Percentiles rank a stretch among this genome's conserved stretches.
These are phyloP conservation scores for Clupea harengus DNA, from an alignment of 2,113 vertebrate species.

Conservation along the genomic window DNA sequence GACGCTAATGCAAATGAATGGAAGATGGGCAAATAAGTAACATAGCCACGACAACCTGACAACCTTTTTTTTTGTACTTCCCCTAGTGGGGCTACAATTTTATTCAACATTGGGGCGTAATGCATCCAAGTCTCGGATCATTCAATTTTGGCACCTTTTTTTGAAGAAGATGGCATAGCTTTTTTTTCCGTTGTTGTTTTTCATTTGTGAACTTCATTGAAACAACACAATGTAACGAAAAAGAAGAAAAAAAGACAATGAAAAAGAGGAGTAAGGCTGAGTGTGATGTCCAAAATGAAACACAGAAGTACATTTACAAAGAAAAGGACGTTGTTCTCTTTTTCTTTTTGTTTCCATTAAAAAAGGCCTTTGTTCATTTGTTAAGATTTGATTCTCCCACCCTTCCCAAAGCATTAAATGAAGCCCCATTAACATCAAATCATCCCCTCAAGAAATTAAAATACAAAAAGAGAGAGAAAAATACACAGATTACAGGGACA, in stretches of 20 bases:
- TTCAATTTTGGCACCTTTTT: constrained; percentile 74
- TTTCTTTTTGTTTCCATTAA: constrained; percentile 35
- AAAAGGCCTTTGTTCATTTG: constrained; percentile 43
- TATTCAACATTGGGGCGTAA: constrained; percentile 71
- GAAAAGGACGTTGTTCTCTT: constrained; percentile 42
- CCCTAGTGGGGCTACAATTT: constrained; percentile 63
- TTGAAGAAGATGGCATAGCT: constrained; percentile 60
- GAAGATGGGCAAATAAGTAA: background rate
- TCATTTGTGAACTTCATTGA: constrained; percentile 49
- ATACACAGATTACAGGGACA: constrained; percentile 66
- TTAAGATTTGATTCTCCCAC: constrained; percentile 42
- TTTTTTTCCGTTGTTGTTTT: constrained; percentile 41
- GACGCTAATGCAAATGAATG: no score
- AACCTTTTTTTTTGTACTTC: constrained; percentile 28
- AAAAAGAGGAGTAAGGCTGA: constrained; percentile 62
- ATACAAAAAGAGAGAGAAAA: constrained; percentile 16
- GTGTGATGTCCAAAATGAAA: constrained; percentile 50
- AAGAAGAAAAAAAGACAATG: constrained; percentile 43
- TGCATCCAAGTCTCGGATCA: constrained; percentile 72
- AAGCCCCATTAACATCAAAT: constrained; percentile 40
- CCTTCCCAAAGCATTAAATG: constrained; percentile 15
- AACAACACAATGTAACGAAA: constrained; percentile 64
- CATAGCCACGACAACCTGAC: background rate
- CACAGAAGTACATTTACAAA: constrained; percentile 31
- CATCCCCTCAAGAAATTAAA: background rate